A percentile compares a stretch with the other conserved stretches of the same genome.
Conservation (phyloP, 1,140 invertebrate species). For the Calephelis virginiensis region DNA sequence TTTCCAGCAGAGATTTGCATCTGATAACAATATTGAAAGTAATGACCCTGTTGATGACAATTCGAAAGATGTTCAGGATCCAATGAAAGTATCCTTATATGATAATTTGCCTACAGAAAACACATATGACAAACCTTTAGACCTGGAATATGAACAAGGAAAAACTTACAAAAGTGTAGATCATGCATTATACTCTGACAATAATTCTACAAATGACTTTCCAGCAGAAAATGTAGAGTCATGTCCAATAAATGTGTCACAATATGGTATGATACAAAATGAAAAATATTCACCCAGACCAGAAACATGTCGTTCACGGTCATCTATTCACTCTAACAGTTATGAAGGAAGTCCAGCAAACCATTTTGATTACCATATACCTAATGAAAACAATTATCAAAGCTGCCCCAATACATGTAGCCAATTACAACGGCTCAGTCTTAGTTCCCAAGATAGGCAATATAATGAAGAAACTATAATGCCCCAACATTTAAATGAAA, state of each 20-base stretch:
- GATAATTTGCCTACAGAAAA: conserved; percentile 69
- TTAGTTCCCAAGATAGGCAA: conserved; percentile 60
- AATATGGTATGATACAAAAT: conserved; percentile 52
- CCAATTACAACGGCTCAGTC: conserved; percentile 59
- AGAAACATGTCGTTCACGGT: conserved; percentile 46
- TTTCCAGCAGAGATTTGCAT: conserved; percentile 75
- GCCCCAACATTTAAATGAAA: conserved; percentile 56
- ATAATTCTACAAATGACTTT: conserved; percentile 47
- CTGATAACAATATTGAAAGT: conserved; percentile 65
- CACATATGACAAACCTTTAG: conserved; percentile 72
- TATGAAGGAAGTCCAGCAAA: conserved; percentile 48
- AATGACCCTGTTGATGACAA: conserved; percentile 40
- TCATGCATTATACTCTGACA: conserved; percentile 71
- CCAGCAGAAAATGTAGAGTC: conserved; percentile 48
- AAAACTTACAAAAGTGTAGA: conserved; percentile 76
- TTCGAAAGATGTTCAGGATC: conserved; percentile 43
- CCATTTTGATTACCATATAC: conserved; percentile 47
- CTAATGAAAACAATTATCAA: conserved; percentile 50
- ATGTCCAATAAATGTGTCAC: conserved; percentile 49
- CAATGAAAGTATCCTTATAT: conserved; percentile 64
- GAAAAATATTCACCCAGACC: conserved; percentile 59
- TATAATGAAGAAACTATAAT: conserved; percentile 55
- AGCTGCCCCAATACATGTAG: conserved; percentile 50
- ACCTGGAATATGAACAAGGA: conserved; percentile 66
- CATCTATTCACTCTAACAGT: conserved; percentile 43